Conservation (phyloP, 2,113 vertebrate species). For the Aphyosemion australe region DNA sequence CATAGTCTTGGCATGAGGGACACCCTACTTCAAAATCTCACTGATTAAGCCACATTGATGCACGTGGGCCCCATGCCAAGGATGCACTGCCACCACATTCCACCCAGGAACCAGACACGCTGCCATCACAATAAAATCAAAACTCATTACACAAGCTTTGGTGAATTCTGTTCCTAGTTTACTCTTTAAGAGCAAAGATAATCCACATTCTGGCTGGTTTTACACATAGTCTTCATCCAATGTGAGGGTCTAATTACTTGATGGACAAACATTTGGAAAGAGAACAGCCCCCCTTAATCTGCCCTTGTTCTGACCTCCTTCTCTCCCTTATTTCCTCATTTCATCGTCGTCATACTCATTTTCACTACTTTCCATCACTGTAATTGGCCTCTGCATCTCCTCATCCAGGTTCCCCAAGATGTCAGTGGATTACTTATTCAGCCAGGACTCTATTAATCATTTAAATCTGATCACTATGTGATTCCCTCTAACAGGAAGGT, state of each 20-base stretch:
- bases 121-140: too few species aligned
- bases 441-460: conserved; percentile 69
- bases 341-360: conserved; percentile 9
- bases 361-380: conserved; percentile 43
- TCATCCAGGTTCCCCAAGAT: conserved; percentile 29
- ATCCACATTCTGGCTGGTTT: too few species aligned
- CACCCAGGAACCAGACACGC: too few species aligned
- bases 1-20: too few species aligned
- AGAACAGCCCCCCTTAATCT: conserved; percentile 15
- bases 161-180: too few species aligned
- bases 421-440: conserved; percentile 71
- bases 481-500: conserved; percentile 22
- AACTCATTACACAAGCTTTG: too few species aligned
- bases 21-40: too few species aligned
- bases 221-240: too few species aligned
- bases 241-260: neutral
- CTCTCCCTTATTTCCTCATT: conserved; percentile 10
- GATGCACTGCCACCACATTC: too few species aligned
- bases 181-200: too few species aligned
- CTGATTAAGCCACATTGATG: too few species aligned
- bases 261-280: conserved; percentile 16
- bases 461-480: conserved; percentile 44
- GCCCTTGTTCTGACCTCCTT: conserved; percentile 31
- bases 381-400: conserved; percentile 18
- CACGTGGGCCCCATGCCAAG: too few species aligned